Conservation (phyloP, 1,140 invertebrate genomes). For the Pomacea maculata region DNA sequence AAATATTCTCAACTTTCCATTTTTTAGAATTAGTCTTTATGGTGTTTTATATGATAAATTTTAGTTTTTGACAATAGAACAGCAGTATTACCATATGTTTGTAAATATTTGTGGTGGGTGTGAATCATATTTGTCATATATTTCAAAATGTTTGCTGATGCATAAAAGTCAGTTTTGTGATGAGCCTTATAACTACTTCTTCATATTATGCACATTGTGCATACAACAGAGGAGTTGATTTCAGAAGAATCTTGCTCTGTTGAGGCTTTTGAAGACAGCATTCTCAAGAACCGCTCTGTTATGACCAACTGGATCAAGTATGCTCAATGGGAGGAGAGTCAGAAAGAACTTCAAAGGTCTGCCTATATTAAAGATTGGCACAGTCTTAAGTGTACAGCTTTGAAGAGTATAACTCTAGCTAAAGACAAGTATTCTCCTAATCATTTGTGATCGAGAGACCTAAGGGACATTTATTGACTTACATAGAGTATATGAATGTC, state of each 20-base stretch:
- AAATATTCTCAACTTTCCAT: not conserved
- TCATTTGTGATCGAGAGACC: too few relatives aligned
- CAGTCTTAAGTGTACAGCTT: too few relatives aligned
- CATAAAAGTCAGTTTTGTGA: too few relatives aligned
- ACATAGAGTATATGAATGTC: too few relatives aligned
- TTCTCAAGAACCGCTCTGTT: constrained; percentile 93
- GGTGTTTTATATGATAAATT: not conserved
- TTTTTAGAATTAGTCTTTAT: not conserved
- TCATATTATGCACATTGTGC: too few relatives aligned
- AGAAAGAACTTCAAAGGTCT: constrained; percentile 90
- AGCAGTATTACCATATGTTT: not conserved
- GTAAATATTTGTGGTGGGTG: not conserved
- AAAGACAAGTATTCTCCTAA: too few relatives aligned
- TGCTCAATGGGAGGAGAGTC: constrained; percentile 98
- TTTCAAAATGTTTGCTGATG: not conserved
- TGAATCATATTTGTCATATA: not conserved
- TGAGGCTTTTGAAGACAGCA: constrained; percentile 92
- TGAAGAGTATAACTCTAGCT: too few relatives aligned
- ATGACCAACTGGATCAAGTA: constrained; percentile 99
- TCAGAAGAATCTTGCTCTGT: constrained; percentile 17
- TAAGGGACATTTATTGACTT: too few relatives aligned
- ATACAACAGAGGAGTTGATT: too few relatives aligned
- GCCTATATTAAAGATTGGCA: not conserved
- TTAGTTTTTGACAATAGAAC: not conserved
- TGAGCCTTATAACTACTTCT: too few relatives aligned